Evolutionary conservation across 2,888 invertebrate species (phyloP), one percentile per base, ranked within the genome.

Genomic region (Cephus pygmeus): DNA sequence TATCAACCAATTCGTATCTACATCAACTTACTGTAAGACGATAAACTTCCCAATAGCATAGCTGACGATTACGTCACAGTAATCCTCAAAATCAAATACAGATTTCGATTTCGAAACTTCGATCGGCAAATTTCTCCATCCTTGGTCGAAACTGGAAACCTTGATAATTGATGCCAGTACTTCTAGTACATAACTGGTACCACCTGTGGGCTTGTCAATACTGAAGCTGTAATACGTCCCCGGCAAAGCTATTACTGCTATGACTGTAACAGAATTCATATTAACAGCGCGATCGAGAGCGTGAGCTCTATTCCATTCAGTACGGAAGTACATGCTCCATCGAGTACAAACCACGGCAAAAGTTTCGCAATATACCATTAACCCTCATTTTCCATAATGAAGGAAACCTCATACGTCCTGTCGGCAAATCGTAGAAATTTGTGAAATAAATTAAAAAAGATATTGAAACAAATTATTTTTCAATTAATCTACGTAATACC

Each of bases 261-360:
- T 34, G 31, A 31, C 34, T 71, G 71, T 71, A 71, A 71, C 71
- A 71, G 71, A 71, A 71, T 71, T 71, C 71, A 71, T 71, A 71
- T 71, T 71, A 71, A 31, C 33, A 34, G 12, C 31, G 71, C 9
- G 71, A 71, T 31, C 71, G 12, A 31, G 71, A 71, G 31, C 71
- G 71, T 33, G 71, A 71, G 71, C 31, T 71, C 71, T n/a, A 33
- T 71, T 34, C 71, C 11, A 34, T 34, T 31, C 71, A 12, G 15
- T 34, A 23, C 31, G 71, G 31, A 71, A 71, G 71, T 71, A 12
- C 71, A 71, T 31, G 31, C 12, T 9, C 9, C 9, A 23, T 56
- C 56, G 56, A 56, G 56, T 56, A 56, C 56, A 56, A 56, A 56
- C 56, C 56, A 56, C 56, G 9, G 9, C 56, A 56, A 23, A 56